Conservation (phyloP, 30 jellyfish, hydroid and myxozoan species). For the Rhopilema esculentum region DNA sequence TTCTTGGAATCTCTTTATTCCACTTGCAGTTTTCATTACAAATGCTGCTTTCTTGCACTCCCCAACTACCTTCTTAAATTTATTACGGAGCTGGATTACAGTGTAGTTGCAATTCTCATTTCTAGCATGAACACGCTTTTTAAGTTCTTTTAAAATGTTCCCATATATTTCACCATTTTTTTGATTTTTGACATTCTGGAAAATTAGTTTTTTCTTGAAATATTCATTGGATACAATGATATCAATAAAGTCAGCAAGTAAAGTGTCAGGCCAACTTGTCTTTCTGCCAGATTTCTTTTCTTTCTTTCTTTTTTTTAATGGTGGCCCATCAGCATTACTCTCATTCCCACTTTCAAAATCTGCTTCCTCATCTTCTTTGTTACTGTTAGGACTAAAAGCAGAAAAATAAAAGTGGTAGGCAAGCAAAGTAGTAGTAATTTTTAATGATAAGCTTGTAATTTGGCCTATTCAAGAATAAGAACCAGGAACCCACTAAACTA, state of each 20-base stretch:
- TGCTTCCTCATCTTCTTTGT: not conserved
- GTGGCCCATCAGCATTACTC: conserved; percentile 17
- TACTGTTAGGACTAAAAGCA: not conserved
- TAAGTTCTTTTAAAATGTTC: conserved; percentile 28
- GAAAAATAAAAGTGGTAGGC: not conserved
- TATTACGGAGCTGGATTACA: conserved; percentile 54
- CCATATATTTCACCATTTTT: conserved; percentile 56
- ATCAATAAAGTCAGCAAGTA: conserved; percentile 50
- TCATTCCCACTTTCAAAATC: conserved; percentile 13
- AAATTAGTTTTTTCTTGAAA: conserved; percentile 54
- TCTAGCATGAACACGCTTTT: conserved; percentile 38
- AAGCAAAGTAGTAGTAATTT: not conserved
- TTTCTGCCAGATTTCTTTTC: conserved; percentile 55
- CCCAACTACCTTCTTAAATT: conserved; percentile 47
- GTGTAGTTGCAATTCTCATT: conserved; percentile 65
- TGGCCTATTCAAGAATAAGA: not conserved
- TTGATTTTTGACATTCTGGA: conserved; percentile 45
- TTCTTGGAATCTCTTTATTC: conserved; percentile 61
- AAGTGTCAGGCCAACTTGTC: conserved; percentile 48
- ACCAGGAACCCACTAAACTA: conserved; percentile 16
- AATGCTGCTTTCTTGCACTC: conserved; percentile 76
- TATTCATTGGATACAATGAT: conserved; percentile 56
- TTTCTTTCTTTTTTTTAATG: conserved; percentile 2
- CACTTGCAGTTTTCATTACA: conserved; percentile 66
- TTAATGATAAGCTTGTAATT: not conserved